A percentile compares a stretch with the other conserved stretches of the same genome.
Conservation (phyloP, 2,888 invertebrate species). For the Apodemia zela region DNA sequence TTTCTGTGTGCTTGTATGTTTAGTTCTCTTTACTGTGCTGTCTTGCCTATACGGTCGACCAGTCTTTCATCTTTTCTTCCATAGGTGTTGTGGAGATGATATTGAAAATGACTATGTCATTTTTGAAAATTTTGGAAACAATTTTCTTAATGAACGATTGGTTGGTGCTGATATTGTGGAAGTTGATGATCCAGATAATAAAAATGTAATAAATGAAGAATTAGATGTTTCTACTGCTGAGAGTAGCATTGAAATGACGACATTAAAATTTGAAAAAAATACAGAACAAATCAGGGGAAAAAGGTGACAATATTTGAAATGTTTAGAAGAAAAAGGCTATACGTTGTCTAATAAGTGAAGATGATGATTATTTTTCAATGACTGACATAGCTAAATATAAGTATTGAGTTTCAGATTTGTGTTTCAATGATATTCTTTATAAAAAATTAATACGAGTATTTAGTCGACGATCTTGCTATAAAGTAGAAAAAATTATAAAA, state of each 20-base stretch:
- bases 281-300: too few species aligned
- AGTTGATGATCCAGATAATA: constrained; percentile 27
- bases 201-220: background rate
- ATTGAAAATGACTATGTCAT: constrained; percentile 65
- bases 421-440: too few species aligned
- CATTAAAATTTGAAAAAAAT: constrained; percentile 17
- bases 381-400: too few species aligned
- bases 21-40: constrained; percentile 55
- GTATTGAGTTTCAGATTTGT: too few species aligned
- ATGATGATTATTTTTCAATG: too few species aligned
- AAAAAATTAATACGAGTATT: too few species aligned
- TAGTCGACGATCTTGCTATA: too few species aligned
- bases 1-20: constrained; percentile 58
- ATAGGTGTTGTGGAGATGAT: constrained; percentile 57
- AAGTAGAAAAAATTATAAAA: too few species aligned
- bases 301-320: too few species aligned
- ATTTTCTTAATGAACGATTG: constrained; percentile 56
- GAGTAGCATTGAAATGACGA: background rate
- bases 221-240: background rate
- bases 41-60: constrained; percentile 61
- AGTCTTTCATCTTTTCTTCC: constrained; percentile 55
- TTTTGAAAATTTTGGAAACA: constrained; percentile 59
- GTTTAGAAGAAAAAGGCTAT: too few species aligned
- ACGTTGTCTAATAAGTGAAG: too few species aligned
- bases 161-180: constrained; percentile 45